Base-by-base conservation (phyloP, 2,113 vertebrate genomes). In the Prunella himalayana region DNA sequence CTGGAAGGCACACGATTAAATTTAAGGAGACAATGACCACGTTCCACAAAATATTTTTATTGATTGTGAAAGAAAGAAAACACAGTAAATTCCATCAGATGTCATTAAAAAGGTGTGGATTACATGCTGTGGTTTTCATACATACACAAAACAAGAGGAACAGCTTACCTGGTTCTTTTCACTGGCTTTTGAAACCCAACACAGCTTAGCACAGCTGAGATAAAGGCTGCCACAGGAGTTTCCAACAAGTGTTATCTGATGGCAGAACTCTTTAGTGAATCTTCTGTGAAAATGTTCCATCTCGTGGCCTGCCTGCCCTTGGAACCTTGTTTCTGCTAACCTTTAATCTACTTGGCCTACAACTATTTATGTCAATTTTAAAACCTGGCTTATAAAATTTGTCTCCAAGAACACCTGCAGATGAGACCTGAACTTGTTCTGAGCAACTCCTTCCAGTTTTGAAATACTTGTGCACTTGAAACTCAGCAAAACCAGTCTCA, bases 21-120 rank as follows among this genome's bases (percentile, higher is more conserved):
- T 78, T 95, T 95, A 98, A 96, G 91, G 92, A 98, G 82, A 98
- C 97, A 95, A 94, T 81, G 96, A 97, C 97, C 90, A 97, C 90
- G 65, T 98, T 97, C 95, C 83, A 85, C 22, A 94, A 97, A 98
- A 97, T 75, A 72, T 31, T 97, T 98, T 98, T 98, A 98, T 98
- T 98, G 95, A 95, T 92, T 69, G 63, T 57, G 57, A 83, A 90
- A 79, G 54, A 76, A 90, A 79, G 60, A 69, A 95, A 92, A 44
- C 78, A 76, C 13, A 56, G 60, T 75, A 83, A 95, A 97, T 97
- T 95, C 78, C 90, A 94, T 78, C 88, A 83, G 50, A 69, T 44
- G 47, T 30, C 65, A 81, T 78, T 86, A 85, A 49, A 64, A 86
- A 82, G 44, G 60, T 68, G 23, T 25, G 80, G n/a, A 77, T 93